Conservation (phyloP, 2,797 vertebrate genomes). For the Eptatretus atami region DNA sequence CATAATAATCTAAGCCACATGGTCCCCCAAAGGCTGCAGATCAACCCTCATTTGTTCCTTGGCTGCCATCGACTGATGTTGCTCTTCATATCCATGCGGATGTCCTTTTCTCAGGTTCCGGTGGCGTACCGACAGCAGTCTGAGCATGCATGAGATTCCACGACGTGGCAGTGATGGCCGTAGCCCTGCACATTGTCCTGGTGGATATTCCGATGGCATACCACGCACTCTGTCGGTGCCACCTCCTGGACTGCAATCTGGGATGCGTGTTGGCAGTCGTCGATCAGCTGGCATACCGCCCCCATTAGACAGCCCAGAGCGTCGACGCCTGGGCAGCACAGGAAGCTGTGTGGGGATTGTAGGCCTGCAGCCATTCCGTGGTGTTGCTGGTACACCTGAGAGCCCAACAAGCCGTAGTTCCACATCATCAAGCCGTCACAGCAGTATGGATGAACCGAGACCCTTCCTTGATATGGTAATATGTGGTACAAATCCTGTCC, state of each 20-base stretch:
- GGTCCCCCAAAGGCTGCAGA: no score
- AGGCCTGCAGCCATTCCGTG: constrained; percentile 46
- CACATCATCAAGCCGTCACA: constrained; percentile 76
- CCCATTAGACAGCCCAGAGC: constrained; percentile 45
- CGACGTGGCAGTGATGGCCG: constrained; percentile 3
- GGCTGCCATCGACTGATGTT: not conserved
- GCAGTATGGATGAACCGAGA: constrained; percentile 50
- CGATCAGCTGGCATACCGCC: not conserved
- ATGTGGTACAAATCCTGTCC: no score
- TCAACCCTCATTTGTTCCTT: no score
- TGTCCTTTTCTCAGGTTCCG: not conserved
- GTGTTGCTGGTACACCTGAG: constrained; percentile 58
- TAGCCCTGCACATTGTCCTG: not conserved
- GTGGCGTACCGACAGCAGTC: not conserved
- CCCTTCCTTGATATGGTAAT: constrained; percentile 6
- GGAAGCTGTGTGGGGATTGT: constrained; percentile 32
- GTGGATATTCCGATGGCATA: not conserved
- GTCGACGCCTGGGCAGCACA: constrained; percentile 16
- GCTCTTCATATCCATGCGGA: constrained; percentile 8
- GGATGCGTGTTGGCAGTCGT: not conserved
- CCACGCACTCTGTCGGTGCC: no score
- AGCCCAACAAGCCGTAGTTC: constrained; percentile 83
- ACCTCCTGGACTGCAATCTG: no score
- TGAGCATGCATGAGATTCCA: not conserved
- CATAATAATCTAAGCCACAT: not conserved